These are phyloP conservation scores for Prionace glauca DNA, from an alignment of 2,797 vertebrate species.

Conservation along the genomic window DNA sequence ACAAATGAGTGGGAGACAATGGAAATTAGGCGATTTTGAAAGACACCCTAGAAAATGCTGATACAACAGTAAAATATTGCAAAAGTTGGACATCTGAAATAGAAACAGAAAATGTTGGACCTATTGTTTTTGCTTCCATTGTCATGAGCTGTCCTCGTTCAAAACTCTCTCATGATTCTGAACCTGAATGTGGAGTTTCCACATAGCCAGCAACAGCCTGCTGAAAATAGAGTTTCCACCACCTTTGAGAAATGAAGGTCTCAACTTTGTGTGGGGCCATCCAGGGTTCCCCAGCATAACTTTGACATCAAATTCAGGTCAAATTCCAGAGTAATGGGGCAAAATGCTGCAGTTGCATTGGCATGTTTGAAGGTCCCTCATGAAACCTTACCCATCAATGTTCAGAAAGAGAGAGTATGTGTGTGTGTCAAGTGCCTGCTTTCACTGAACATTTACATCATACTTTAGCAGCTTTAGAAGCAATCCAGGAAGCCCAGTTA, in stretches of 20 bases:
- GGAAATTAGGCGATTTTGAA: background rate
- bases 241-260: background rate
- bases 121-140: background rate
- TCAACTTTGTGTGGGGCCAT: background rate
- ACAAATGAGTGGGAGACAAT: background rate
- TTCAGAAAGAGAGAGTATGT: background rate
- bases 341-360: background rate
- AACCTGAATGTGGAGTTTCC: background rate
- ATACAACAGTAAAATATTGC: background rate
- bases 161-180: background rate
- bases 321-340: background rate
- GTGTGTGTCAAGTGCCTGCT: background rate
- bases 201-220: background rate
- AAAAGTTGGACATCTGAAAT: background rate
- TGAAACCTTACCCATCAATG: background rate
- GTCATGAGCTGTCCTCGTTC: background rate
- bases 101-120: background rate
- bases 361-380: background rate
- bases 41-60: background rate
- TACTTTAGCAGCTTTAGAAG: background rate
- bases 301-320: background rate
- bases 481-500: background rate
- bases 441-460: background rate
- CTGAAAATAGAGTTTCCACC: background rate
- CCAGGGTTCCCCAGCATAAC: background rate